Evolutionary conservation across 2,888 invertebrate genomes (phyloP).

Genomic region (Colostygia pectinataria): DNA sequence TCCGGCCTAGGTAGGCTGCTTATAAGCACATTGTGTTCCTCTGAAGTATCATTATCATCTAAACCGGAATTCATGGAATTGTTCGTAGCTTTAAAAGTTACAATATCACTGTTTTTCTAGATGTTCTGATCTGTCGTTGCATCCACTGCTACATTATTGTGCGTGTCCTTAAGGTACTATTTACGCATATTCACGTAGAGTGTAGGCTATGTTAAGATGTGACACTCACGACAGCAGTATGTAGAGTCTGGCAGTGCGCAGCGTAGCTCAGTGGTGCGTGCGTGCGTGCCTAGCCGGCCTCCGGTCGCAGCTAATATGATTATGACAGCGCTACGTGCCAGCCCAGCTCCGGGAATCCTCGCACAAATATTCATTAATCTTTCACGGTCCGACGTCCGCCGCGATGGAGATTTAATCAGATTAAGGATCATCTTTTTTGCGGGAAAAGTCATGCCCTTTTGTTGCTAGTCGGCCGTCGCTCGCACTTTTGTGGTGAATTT

Average conservation of each 20-base stretch:
- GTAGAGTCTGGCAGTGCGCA: slow-evolving; percentile 45
- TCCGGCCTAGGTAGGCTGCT: too few relatives aligned
- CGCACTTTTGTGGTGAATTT: slow-evolving; percentile 80
- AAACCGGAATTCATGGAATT: neutral
- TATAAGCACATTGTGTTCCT: slow-evolving; percentile 8
- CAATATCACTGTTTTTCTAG: neutral
- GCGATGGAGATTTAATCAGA: slow-evolving; percentile 83
- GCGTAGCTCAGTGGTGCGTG: slow-evolving; percentile 41
- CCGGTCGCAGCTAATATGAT: slow-evolving; percentile 80
- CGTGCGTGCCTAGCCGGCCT: slow-evolving; percentile 72
- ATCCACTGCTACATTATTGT: neutral
- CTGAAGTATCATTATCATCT: slow-evolving; percentile 3
- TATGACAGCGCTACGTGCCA: slow-evolving; percentile 82
- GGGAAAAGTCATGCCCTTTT: slow-evolving; percentile 81
- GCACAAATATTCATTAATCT: slow-evolving; percentile 83
- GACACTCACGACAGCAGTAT: slow-evolving; percentile 32
- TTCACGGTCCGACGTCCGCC: slow-evolving; percentile 82
- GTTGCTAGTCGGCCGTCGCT: slow-evolving; percentile 77
- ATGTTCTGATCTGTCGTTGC: neutral
- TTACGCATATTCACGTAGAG: slow-evolving; percentile 7
- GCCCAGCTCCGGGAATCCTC: slow-evolving; percentile 79
- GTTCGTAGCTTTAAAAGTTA: neutral
- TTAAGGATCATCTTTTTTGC: slow-evolving; percentile 83
- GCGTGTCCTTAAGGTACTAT: neutral
- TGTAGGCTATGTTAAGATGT: slow-evolving; percentile 22